Conservation (phyloP, 92 coral and sea anemone genomes). For the Porites lobata region DNA sequence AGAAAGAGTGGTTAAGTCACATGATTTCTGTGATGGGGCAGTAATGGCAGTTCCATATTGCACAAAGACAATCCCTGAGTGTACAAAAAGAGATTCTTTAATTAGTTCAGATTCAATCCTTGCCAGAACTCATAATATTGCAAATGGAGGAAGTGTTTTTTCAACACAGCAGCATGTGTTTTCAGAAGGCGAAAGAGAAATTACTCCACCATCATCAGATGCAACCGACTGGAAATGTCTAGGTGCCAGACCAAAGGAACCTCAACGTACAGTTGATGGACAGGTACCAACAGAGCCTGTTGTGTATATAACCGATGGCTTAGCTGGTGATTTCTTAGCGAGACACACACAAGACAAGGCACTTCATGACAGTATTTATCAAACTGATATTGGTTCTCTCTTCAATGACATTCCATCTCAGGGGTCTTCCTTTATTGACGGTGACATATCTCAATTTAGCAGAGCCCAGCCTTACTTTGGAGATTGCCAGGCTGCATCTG, state of each 20-base stretch:
- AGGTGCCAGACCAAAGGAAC: slow-evolving; percentile 33
- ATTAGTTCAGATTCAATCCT: not conserved
- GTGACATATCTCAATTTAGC: not conserved
- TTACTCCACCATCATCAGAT: not conserved
- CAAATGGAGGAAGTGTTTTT: not conserved
- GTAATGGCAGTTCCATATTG: not conserved
- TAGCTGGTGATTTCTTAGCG: slow-evolving; percentile 10
- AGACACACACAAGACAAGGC: slow-evolving; percentile 24
- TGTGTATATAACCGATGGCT: slow-evolving; percentile 1
- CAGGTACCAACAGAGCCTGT: not conserved
- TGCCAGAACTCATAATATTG: not conserved
- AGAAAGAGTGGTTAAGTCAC: not conserved
- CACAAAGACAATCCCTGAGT: not conserved
- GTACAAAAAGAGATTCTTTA: not conserved
- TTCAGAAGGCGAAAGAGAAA: not conserved
- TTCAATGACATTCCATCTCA: not conserved
- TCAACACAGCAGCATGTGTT: not conserved
- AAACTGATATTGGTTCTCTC: not conserved
- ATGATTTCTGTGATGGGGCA: not conserved
- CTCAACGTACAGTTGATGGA: not conserved
- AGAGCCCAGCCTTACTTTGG: slow-evolving; percentile 3
- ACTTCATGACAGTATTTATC: slow-evolving; percentile 3
- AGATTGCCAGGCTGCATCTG: not conserved
- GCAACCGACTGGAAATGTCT: slow-evolving; percentile 4
- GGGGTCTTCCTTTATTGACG: slow-evolving; percentile 15